Evolutionary conservation across 2,113 vertebrate species (phyloP).

Genomic region (Cebidichthys violaceus): DNA sequence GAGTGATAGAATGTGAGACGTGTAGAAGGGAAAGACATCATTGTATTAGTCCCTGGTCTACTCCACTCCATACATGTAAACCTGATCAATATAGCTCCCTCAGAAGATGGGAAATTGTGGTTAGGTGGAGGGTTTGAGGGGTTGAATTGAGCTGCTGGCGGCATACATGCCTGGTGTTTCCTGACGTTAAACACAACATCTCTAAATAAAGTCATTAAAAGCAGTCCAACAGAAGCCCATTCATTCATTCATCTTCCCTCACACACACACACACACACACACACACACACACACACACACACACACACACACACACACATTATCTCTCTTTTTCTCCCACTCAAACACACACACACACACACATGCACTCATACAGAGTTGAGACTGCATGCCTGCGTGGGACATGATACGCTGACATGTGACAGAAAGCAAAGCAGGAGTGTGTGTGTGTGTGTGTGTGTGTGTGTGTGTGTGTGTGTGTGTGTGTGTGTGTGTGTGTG

Average conservation of each 20-base stretch:
- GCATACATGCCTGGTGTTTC: slow-evolving; percentile 89
- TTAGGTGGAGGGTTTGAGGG: slow-evolving; percentile 26
- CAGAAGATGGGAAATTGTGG: slow-evolving; percentile 79
- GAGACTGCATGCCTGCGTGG: slow-evolving; percentile 18
- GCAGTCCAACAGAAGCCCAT: slow-evolving; percentile 78
- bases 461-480: slow-evolving; percentile 28
- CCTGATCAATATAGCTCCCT: slow-evolving; percentile 87
- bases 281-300: slow-evolving; percentile 30
- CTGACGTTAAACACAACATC: slow-evolving; percentile 93
- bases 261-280: slow-evolving; percentile 38
- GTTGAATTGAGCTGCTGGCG: slow-evolving; percentile 86
- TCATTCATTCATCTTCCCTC: slow-evolving; percentile 67
- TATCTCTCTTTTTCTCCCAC: slow-evolving; percentile 6
- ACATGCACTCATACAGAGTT: slow-evolving; percentile 21
- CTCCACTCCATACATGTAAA: slow-evolving; percentile 83
- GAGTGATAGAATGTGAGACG: not conserved
- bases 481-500: slow-evolving; percentile 21
- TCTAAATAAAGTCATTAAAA: slow-evolving; percentile 92
- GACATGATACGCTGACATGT: slow-evolving; percentile 70
- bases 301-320: slow-evolving; percentile 6
- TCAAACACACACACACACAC: slow-evolving; percentile 42
- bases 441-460: slow-evolving; percentile 36
- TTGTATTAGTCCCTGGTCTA: not conserved
- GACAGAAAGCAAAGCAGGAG: slow-evolving; percentile 69
- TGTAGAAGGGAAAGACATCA: not conserved